These are phyloP conservation scores for Chymomyza amoena DNA, from an alignment of 2,888 invertebrate species.

Conservation along the genomic window DNA sequence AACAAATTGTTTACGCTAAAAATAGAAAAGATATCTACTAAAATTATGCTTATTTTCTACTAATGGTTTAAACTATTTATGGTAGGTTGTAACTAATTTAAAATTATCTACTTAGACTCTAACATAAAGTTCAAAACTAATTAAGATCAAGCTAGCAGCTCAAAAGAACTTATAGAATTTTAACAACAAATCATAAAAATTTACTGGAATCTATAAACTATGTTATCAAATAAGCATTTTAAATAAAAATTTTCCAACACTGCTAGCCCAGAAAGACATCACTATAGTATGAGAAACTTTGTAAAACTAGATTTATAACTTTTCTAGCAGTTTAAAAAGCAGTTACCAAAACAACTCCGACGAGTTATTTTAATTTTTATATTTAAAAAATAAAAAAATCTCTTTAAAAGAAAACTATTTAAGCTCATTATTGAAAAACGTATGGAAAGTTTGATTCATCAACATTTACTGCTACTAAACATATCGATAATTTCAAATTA, in stretches of 20 bases:
- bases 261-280: not conserved
- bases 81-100: not conserved
- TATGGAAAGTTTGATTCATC: not conserved
- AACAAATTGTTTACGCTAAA: not conserved
- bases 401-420: not conserved
- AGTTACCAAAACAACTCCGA: not conserved
- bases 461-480: not conserved
- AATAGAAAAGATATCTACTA: not conserved
- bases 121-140: not conserved
- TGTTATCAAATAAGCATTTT: not conserved
- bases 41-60: not conserved
- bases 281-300: no score
- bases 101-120: not conserved
- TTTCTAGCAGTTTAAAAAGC: not conserved
- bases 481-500: not conserved
- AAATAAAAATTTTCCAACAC: not conserved
- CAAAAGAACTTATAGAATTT: not conserved
- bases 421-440: slow-evolving; percentile 2
- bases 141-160: not conserved
- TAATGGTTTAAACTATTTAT: not conserved
- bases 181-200: not conserved
- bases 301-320: not conserved
- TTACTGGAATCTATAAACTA: not conserved
- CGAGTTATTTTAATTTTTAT: not conserved
- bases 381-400: not conserved